Base-by-base conservation (phyloP, 1,140 invertebrate genomes). In the Drosophila watanabei region DNA sequence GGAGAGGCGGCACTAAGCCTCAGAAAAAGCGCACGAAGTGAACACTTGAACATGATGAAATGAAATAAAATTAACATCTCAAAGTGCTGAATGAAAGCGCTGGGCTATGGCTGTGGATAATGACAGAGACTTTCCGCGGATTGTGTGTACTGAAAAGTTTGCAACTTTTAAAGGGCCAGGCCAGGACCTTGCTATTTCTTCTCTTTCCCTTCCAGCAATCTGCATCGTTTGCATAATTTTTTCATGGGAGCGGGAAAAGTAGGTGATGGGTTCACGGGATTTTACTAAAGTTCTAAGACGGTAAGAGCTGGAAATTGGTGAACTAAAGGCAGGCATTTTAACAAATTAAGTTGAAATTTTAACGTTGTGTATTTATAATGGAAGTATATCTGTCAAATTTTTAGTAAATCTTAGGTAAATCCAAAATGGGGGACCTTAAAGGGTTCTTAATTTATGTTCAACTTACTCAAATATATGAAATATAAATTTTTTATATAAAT, bases 161-260 rank as follows among this genome's bases (percentile, higher is more conserved):
- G 14, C 46, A 69, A 60, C 72, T 80, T 63, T 76, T 56, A 57
- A 66, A 66, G 61, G 41, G 45, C 48, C 56, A n/a, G 9, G 9
- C 39, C 4, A 9, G 16, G 28, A 16, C 18, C 41, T 16, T 5
- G 4, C 39, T 28, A 28, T 49, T 46, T 30, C 24, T n/a, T 49
- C 13, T 46, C 18, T 60, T n/a, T 49, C 13, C 51, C 24, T 60
- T 45, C 39, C 32, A 30, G 32, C n/a, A 69, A 82, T 77, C 54
- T 63, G 41, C 45, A 56, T 54, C 54, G 79, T 86, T 86, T 86
- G 82, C 82, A 86, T 86, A 86, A 86, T 86, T 86, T n/a, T 81
- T 85, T 68, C 73, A 81, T 70, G 52, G 61, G 56, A 37, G n/a
- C n/a, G 28, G 20, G 14, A 28, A 66, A 71, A 52, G 45, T 71